These are phyloP conservation scores for Cremastinae sp. DNA, from an alignment of 2,888 invertebrate species.

Conservation along the genomic window DNA sequence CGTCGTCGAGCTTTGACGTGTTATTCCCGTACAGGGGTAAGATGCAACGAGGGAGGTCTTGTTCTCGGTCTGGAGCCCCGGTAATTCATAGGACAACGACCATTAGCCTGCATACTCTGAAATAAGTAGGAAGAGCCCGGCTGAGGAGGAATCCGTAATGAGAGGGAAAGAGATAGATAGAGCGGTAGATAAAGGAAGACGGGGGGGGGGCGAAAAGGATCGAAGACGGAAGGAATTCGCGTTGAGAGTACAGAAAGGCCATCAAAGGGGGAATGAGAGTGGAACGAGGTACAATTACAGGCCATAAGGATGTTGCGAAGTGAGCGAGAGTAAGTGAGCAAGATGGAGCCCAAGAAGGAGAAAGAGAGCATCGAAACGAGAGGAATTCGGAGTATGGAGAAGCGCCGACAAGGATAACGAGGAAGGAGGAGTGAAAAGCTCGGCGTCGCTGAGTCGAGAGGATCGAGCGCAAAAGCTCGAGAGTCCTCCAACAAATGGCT, in stretches of 20 bases:
- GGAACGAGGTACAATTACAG: slow-evolving; percentile 26
- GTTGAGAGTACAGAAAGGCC: slow-evolving; percentile 12
- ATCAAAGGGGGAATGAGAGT: slow-evolving; percentile 47
- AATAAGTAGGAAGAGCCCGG: slow-evolving; percentile 3
- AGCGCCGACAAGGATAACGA: slow-evolving; percentile 55
- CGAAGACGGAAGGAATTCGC: slow-evolving; percentile 39
- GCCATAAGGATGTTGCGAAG: slow-evolving; percentile 28
- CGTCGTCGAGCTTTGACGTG: slow-evolving; percentile 20
- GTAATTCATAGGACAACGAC: slow-evolving; percentile 51
- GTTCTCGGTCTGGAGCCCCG: slow-evolving; percentile 27
- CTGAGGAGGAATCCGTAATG: not conserved
- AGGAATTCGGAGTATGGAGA: slow-evolving; percentile 54
- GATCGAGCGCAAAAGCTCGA: slow-evolving; percentile 56
- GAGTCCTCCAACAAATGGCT: slow-evolving; percentile 65
- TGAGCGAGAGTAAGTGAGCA: slow-evolving; percentile 12
- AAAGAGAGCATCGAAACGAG: slow-evolving; percentile 14
- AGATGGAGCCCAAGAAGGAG: too few species aligned
- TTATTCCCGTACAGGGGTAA: slow-evolving; percentile 11
- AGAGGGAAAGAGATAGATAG: not conserved
- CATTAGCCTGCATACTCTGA: slow-evolving; percentile 45
- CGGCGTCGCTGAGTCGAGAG: slow-evolving; percentile 37
- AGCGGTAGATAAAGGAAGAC: too few species aligned
- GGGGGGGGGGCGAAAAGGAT: too few species aligned
- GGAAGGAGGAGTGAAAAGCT: slow-evolving; percentile 47
- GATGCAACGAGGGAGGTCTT: slow-evolving; percentile 28